Evolutionary conservation across 2,888 invertebrate genomes (phyloP).

Genomic region (Listrodromus nycthemerus): DNA sequence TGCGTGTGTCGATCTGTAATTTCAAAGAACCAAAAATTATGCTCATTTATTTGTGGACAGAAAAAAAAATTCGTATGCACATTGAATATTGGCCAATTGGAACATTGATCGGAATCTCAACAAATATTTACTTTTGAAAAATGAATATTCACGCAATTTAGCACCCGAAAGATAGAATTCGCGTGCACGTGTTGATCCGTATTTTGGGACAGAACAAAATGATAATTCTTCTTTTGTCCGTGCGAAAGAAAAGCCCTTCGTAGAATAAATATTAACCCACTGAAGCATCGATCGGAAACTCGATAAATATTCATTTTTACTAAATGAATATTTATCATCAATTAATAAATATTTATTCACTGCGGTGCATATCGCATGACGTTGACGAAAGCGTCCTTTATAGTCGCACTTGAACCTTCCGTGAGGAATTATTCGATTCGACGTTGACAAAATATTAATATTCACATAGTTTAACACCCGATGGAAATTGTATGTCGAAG

Average conservation of each 20-base stretch:
- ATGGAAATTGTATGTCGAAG: constrained; percentile 35
- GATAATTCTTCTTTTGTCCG: too few species aligned
- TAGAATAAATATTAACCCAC: too few species aligned
- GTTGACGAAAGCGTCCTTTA: neutral
- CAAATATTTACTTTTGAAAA: neutral
- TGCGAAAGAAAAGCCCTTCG: neutral
- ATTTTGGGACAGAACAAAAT: too few species aligned
- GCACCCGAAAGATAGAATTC: constrained; percentile 28
- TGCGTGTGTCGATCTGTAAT: too few species aligned
- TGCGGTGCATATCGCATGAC: neutral
- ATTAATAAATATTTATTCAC: neutral
- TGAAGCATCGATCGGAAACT: too few species aligned
- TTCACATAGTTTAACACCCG: constrained; percentile 9
- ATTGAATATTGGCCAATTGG: too few species aligned
- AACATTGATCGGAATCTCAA: too few species aligned
- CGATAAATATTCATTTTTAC: too few species aligned
- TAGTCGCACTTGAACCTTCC: neutral
- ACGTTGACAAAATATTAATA: constrained; percentile 24
- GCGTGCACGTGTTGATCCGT: too few species aligned
- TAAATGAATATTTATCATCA: neutral
- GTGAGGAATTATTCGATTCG: neutral
- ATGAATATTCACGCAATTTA: constrained; percentile 7
- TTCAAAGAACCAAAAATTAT: too few species aligned
- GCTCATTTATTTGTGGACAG: too few species aligned
- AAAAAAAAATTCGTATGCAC: neutral